These are phyloP conservation scores for Phoxinus dragarum DNA, from an alignment of 2,797 vertebrate genomes.

Conservation along the genomic window DNA sequence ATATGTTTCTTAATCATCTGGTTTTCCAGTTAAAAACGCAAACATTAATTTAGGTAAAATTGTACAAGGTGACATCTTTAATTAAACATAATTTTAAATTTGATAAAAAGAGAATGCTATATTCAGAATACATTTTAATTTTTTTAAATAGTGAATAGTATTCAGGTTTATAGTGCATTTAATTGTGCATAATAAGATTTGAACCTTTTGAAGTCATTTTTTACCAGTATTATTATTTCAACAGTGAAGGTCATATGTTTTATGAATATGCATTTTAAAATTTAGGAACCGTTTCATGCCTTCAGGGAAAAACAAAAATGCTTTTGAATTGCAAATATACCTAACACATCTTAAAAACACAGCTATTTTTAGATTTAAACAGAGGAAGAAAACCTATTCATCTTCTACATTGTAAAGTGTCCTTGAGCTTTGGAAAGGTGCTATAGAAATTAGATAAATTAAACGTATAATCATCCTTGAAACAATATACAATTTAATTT, in stretches of 20 bases:
- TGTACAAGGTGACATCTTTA: not conserved
- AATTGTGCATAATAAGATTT: not conserved
- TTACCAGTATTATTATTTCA: not conserved
- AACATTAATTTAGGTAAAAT: not conserved
- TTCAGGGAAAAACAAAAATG: not conserved
- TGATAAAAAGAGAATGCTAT: not conserved
- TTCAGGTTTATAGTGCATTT: not conserved
- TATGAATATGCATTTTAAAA: not conserved
- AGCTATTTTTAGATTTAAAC: not conserved
- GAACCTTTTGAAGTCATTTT: not conserved
- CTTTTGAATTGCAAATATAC: constrained; percentile 17
- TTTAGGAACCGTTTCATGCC: not conserved
- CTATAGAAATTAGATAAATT: not conserved
- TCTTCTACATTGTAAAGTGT: not conserved
- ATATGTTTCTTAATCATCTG: not conserved
- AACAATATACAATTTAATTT: not conserved
- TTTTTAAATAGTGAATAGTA: not conserved
- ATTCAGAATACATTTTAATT: not conserved
- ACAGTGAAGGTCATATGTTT: not conserved
- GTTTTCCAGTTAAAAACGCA: not conserved
- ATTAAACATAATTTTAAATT: not conserved
- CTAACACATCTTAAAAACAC: not conserved
- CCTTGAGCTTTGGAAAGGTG: not conserved
- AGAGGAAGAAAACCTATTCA: not conserved
- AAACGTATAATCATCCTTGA: not conserved